A percentile compares a stretch with the other conserved stretches of the same genome.
phyloP scores from a whole-genome alignment of 2,797 vertebrate genomes.

The Chrysocyon brachyurus region DNA sequence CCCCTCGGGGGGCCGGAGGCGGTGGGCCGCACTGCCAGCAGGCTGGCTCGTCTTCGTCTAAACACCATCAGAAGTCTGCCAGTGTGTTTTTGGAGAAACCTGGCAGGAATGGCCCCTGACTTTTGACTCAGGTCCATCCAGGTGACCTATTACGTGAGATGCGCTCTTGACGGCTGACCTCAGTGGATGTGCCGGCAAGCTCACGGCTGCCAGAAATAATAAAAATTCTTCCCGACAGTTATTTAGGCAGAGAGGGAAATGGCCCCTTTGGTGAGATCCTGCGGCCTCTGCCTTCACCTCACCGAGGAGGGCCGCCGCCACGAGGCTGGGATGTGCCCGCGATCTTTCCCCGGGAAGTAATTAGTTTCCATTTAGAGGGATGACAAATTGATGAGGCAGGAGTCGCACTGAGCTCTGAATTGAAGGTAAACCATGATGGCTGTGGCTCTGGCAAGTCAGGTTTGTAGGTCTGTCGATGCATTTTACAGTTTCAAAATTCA shows the following conservation, averaged over 20 bases:
- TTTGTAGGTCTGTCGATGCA: slow-evolving; percentile 88
- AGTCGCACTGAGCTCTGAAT: slow-evolving; percentile 90
- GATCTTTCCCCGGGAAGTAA: slow-evolving; percentile 91
- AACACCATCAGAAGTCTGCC: slow-evolving; percentile 56
- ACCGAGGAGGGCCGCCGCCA: slow-evolving; percentile 82
- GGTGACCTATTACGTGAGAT: slow-evolving; percentile 82
- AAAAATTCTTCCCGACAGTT: slow-evolving; percentile 75
- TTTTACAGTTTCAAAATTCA: slow-evolving; percentile 90
- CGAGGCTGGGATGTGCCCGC: slow-evolving; percentile 88
- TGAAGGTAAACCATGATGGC: slow-evolving; percentile 89
- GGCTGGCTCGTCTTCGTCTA: slow-evolving; percentile 38
- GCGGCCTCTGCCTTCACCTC: slow-evolving; percentile 84
- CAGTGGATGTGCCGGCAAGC: slow-evolving; percentile 74
- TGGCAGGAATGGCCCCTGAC: slow-evolving; percentile 70
- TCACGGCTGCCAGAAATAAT: slow-evolving; percentile 78
- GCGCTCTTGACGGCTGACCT: slow-evolving; percentile 71
- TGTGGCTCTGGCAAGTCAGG: slow-evolving; percentile 86
- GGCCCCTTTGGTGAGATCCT: slow-evolving; percentile 75
- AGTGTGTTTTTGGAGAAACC: slow-evolving; percentile 61
- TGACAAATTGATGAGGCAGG: slow-evolving; percentile 92
- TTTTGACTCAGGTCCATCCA: slow-evolving; percentile 79
- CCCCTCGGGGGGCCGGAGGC: neutral
- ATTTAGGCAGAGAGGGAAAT: slow-evolving; percentile 68
- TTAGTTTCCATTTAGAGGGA: slow-evolving; percentile 93
- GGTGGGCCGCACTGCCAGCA: neutral